Conservation (phyloP, 1,140 invertebrate species). For the Drosophila insularis region DNA sequence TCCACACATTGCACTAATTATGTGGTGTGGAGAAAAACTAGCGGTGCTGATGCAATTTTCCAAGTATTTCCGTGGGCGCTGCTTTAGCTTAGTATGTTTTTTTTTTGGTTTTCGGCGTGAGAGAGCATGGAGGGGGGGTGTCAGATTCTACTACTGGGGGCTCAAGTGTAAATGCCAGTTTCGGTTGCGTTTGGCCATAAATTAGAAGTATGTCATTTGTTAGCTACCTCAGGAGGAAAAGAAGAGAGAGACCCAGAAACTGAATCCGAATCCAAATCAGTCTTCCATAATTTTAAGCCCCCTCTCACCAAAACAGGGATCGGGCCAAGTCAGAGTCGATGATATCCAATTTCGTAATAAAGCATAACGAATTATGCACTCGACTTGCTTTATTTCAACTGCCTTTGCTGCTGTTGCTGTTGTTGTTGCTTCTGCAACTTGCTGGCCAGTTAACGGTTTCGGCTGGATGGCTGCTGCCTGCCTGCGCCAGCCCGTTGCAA, state of each 20-base stretch:
- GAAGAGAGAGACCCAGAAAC: constrained; percentile 15
- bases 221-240: constrained; percentile 58
- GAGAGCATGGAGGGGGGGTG: not conserved
- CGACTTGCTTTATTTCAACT: constrained; percentile 76
- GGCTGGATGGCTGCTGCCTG: constrained; percentile 42
- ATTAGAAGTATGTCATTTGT: constrained; percentile 80
- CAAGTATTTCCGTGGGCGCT: constrained; percentile 65
- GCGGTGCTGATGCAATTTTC: constrained; percentile 62
- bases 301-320: constrained; percentile 10
- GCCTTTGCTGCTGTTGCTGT: constrained; percentile 29
- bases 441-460: constrained; percentile 74
- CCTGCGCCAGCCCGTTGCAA: constrained; percentile 32
- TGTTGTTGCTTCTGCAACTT: constrained; percentile 27
- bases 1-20: constrained; percentile 79
- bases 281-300: constrained; percentile 32
- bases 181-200: constrained; percentile 59
- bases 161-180: constrained; percentile 23
- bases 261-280: constrained; percentile 55
- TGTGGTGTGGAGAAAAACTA: constrained; percentile 54
- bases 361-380: constrained; percentile 81
- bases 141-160: constrained; percentile 29
- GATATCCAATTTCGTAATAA: constrained; percentile 81
- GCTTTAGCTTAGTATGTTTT: constrained; percentile 14
- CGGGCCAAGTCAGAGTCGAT: constrained; percentile 44
- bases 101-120: constrained; percentile 39